Conservation (phyloP, 2,888 invertebrate species). For the Uloborus plumipes region DNA sequence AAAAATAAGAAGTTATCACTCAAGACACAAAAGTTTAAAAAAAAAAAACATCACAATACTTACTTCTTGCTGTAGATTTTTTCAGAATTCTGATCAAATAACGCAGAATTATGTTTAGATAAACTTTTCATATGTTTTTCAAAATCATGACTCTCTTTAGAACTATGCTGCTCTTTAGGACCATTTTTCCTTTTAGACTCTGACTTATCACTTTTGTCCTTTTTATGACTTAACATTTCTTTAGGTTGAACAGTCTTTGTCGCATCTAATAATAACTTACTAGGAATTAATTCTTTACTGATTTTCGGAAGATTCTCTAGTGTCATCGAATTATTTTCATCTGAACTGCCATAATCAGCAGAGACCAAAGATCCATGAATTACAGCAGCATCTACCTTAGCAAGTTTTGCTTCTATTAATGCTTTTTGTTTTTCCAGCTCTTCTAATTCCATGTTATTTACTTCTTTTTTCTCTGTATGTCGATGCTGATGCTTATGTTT, state of each 20-base stretch:
- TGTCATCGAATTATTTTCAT: constrained; percentile 43
- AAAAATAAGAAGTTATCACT: not conserved
- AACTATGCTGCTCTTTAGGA: constrained; percentile 31
- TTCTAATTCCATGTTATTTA: constrained; percentile 68
- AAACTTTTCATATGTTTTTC: constrained; percentile 14
- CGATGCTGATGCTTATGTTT: constrained; percentile 51
- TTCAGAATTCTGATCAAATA: constrained; percentile 4
- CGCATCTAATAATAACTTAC: no score
- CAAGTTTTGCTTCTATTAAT: constrained; percentile 70
- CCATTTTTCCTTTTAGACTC: constrained; percentile 36
- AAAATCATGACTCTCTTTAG: constrained; percentile 26
- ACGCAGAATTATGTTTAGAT: constrained; percentile 9
- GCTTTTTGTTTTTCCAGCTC: constrained; percentile 71
- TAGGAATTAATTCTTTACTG: no score
- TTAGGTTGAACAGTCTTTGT: not conserved
- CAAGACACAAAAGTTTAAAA: no score
- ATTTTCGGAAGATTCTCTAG: constrained; percentile 21
- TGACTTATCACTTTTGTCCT: constrained; percentile 11
- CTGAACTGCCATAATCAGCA: constrained; percentile 59
- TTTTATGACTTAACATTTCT: constrained; percentile 16
- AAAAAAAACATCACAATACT: not conserved
- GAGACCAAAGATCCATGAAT: constrained; percentile 38
- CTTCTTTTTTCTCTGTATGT: constrained; percentile 47
- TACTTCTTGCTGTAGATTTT: constrained; percentile 19
- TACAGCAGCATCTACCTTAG: constrained; percentile 49